Evolutionary conservation across 2,888 invertebrate species (phyloP).

Genomic region (Calameuta pallipes): DNA sequence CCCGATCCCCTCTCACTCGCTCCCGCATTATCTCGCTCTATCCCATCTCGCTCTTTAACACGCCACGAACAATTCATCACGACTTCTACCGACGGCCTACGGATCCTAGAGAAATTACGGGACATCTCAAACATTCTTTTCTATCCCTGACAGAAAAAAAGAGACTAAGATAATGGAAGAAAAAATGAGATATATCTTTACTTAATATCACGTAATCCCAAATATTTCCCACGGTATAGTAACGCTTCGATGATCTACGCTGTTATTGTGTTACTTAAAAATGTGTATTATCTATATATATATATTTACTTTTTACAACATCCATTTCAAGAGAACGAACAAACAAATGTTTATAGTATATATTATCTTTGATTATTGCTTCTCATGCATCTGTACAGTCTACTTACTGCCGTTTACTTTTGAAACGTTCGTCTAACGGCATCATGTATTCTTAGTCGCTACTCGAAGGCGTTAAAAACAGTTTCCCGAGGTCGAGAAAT

Average conservation of each 20-base stretch:
- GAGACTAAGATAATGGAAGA: background rate
- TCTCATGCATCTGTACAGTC: background rate
- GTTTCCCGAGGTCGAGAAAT: background rate
- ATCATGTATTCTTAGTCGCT: background rate
- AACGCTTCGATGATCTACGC: background rate
- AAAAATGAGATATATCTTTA: background rate
- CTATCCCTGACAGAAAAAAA: background rate
- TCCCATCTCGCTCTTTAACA: conserved; percentile 28
- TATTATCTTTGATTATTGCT: background rate
- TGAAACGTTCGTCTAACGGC: background rate
- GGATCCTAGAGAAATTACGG: background rate
- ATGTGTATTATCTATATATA: background rate
- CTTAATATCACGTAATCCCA: background rate
- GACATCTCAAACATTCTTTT: background rate
- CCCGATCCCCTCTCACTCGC: conserved; percentile 10
- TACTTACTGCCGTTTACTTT: background rate
- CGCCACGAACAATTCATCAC: conserved; percentile 8
- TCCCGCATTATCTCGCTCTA: conserved; percentile 5
- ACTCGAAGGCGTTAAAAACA: background rate
- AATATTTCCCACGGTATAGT: background rate
- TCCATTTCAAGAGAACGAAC: background rate
- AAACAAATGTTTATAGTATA: background rate
- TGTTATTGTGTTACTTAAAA: background rate
- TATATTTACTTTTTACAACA: background rate
- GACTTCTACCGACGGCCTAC: background rate